These are phyloP conservation scores for Megaleporinus macrocephalus DNA, from an alignment of 2,113 vertebrate genomes.

Conservation along the genomic window DNA sequence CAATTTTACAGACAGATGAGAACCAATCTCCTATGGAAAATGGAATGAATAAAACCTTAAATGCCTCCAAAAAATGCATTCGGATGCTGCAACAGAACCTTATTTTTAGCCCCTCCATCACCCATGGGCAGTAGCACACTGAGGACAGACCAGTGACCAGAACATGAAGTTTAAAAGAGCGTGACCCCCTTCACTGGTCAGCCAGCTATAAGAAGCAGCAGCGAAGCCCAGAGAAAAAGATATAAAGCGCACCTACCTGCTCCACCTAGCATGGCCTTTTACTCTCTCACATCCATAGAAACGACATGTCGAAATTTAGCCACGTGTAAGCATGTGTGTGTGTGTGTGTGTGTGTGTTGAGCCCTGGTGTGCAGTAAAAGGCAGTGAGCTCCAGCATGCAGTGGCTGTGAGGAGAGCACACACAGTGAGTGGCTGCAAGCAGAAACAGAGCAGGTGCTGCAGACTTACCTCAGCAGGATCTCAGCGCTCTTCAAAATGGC, in stretches of 20 bases:
- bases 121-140: conserved; percentile 34
- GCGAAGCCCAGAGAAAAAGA: conserved; percentile 40
- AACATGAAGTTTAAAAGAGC: conserved; percentile 39
- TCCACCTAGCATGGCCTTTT: conserved; percentile 40
- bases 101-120: conserved; percentile 26
- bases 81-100: conserved; percentile 38
- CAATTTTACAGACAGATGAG: conserved; percentile 49
- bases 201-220: conserved; percentile 22
- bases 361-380: conserved; percentile 18
- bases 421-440: conserved; percentile 20
- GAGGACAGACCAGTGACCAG: conserved; percentile 39
- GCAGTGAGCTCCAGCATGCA: conserved; percentile 54
- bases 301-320: conserved; percentile 32
- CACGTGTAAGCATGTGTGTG: background rate
- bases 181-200: conserved; percentile 26
- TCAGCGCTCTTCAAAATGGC: conserved; percentile 36
- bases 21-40: conserved; percentile 46
- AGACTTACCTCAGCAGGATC: conserved; percentile 53
- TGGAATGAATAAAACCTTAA: conserved; percentile 43
- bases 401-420: conserved; percentile 27
- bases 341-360: conserved; percentile 13
- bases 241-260: conserved; percentile 61
- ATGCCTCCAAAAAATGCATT: conserved; percentile 32
- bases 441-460: background rate
- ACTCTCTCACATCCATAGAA: conserved; percentile 35